These are phyloP conservation scores for Brotula barbata DNA, from an alignment of 2,797 vertebrate genomes.

Conservation along the genomic window DNA sequence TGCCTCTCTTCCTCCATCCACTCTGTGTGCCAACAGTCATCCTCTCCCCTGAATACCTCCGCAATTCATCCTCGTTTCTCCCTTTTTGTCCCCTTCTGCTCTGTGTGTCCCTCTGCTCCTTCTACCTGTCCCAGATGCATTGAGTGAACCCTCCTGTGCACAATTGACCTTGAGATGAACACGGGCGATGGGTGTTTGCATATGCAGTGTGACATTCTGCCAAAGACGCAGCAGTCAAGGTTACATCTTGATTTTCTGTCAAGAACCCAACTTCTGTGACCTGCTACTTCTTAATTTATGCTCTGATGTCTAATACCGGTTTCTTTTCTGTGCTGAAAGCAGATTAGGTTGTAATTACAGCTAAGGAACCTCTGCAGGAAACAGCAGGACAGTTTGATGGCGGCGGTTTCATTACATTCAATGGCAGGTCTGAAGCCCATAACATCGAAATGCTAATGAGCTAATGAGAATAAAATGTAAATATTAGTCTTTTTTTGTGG, in stretches of 20 bases:
- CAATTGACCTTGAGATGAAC: constrained; percentile 71
- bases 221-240: constrained; percentile 57
- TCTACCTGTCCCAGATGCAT: constrained; percentile 56
- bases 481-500: constrained; percentile 13
- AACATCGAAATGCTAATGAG: constrained; percentile 30
- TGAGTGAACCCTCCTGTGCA: constrained; percentile 57
- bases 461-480: constrained; percentile 17
- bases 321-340: constrained; percentile 18
- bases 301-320: constrained; percentile 38
- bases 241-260: constrained; percentile 62
- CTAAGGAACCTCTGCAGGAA: constrained; percentile 6
- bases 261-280: constrained; percentile 36
- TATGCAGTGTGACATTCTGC: constrained; percentile 50
- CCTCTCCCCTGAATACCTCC: constrained; percentile 38
- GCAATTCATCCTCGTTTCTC: constrained; percentile 46
- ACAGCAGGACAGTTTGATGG: constrained; percentile 12
- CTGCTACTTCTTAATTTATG: constrained; percentile 34
- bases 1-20: constrained; percentile 29
- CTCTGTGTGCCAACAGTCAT: constrained; percentile 42
- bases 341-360: constrained; percentile 38
- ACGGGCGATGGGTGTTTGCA: constrained; percentile 47
- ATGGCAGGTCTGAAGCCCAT: constrained; percentile 18
- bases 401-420: constrained; percentile 28
- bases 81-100: constrained; percentile 34
- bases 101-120: constrained; percentile 25